A percentile compares a stretch with the other conserved stretches of the same genome.
phyloP scores from a whole-genome alignment of 2,888 invertebrate species.

The Philopedon plagiatum region DNA sequence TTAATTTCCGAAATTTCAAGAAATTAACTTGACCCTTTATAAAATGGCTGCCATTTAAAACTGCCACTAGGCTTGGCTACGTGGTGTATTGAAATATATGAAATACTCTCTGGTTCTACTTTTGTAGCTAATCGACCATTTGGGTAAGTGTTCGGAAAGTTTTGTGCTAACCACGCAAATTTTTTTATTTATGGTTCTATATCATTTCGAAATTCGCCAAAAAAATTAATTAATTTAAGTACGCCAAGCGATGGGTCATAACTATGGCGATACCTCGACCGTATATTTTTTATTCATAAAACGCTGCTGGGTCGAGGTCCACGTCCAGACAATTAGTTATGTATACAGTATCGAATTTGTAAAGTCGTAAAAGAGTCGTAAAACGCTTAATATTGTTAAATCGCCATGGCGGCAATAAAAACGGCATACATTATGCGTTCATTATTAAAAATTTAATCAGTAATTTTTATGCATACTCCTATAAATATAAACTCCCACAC shows the following conservation, averaged over 20 bases:
- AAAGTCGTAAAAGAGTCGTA: conserved; percentile 45
- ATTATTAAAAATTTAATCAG: conserved; percentile 47
- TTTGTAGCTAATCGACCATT: background rate
- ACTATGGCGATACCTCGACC: background rate
- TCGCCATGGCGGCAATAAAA: conserved; percentile 45
- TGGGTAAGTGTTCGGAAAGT: background rate
- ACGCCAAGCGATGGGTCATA: background rate
- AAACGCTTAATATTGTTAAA: conserved; percentile 49
- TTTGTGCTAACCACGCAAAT: too few relatives aligned
- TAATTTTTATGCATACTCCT: conserved; percentile 44
- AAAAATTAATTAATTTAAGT: background rate
- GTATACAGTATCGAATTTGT: conserved; percentile 46
- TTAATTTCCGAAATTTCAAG: too few relatives aligned
- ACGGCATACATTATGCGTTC: conserved; percentile 44
- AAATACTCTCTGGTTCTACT: background rate
- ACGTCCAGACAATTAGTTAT: conserved; percentile 42
- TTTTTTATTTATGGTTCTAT: too few relatives aligned
- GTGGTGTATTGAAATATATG: too few relatives aligned
- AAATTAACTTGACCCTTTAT: too few relatives aligned
- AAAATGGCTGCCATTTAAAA: too few relatives aligned
- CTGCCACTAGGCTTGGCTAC: too few relatives aligned
- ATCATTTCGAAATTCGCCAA: background rate
- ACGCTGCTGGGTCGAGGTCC: conserved; percentile 13
- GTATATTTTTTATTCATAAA: conserved; percentile 18
- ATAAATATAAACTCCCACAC: conserved; percentile 31